A percentile compares a stretch with the other conserved stretches of the same genome.
phyloP scores from a whole-genome alignment of 1,140 invertebrate species.

The Diabrotica virgifera region DNA sequence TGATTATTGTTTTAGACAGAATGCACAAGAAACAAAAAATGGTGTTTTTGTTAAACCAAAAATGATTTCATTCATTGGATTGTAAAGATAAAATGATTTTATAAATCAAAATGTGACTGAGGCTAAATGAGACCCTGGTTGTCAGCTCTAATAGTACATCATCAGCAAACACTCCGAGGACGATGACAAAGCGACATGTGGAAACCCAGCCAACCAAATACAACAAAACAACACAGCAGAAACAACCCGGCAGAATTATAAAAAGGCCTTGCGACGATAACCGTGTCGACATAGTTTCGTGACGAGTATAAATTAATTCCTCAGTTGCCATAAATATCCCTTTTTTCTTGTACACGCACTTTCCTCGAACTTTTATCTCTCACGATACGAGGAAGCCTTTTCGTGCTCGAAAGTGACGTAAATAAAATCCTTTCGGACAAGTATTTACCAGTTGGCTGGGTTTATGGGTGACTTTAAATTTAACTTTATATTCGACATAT shows the following conservation, averaged over 20 bases:
- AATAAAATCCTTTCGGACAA: not conserved
- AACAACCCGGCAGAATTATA: not conserved
- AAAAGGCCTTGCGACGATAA: constrained; percentile 16
- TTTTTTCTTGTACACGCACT: constrained; percentile 12
- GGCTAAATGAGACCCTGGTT: no score
- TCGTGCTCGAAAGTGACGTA: not conserved
- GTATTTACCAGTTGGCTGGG: not conserved
- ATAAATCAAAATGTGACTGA: no score
- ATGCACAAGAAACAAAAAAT: no score
- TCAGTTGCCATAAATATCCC: constrained; percentile 5
- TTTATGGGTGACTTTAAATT: not conserved
- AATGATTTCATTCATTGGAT: no score
- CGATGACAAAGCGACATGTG: not conserved
- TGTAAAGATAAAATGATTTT: no score
- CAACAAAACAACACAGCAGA: not conserved
- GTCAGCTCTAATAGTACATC: not conserved
- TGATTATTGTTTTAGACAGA: no score
- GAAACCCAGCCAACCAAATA: not conserved
- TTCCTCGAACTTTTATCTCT: constrained; percentile 9
- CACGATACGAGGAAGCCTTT: constrained; percentile 5
- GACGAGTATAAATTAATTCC: constrained; percentile 13
- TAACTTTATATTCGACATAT: no score
- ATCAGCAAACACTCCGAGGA: not conserved
- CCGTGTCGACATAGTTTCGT: constrained; percentile 14
- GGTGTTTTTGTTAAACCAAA: no score